Evolutionary conservation across 2,797 vertebrate species (phyloP).

Genomic region (Knipowitschia caucasica): DNA sequence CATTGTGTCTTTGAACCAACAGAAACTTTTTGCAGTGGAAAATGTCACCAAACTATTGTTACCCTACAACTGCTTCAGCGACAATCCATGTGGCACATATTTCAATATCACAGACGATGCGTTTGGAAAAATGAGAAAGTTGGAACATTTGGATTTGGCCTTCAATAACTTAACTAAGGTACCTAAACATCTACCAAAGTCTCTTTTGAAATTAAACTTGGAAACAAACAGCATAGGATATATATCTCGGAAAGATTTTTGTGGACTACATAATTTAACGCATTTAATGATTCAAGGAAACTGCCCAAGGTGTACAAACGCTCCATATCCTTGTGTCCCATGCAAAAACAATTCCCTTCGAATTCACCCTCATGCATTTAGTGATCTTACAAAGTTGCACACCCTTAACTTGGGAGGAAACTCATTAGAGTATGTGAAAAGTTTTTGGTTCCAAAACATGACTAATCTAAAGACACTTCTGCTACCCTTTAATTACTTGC

Average conservation of each 20-base stretch:
- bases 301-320: constrained; percentile 88
- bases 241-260: constrained; percentile 78
- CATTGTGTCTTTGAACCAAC: constrained; percentile 67
- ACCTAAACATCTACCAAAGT: constrained; percentile 76
- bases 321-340: constrained; percentile 82
- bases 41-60: constrained; percentile 77
- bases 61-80: constrained; percentile 85
- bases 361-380: constrained; percentile 82
- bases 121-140: constrained; percentile 71
- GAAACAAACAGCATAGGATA: constrained; percentile 77
- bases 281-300: constrained; percentile 86
- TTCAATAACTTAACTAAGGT: constrained; percentile 84
- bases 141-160: constrained; percentile 79
- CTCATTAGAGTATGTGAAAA: constrained; percentile 72
- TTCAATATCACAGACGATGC: constrained; percentile 65
- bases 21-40: constrained; percentile 64
- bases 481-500: constrained; percentile 84
- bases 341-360: constrained; percentile 75
- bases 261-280: constrained; percentile 70
- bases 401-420: constrained; percentile 83
- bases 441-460: constrained; percentile 80
- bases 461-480: constrained; percentile 73
- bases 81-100: constrained; percentile 77
- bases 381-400: constrained; percentile 66
- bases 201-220: constrained; percentile 73